Conservation (phyloP, 2,888 invertebrate species). For the Drosophila anceps region DNA sequence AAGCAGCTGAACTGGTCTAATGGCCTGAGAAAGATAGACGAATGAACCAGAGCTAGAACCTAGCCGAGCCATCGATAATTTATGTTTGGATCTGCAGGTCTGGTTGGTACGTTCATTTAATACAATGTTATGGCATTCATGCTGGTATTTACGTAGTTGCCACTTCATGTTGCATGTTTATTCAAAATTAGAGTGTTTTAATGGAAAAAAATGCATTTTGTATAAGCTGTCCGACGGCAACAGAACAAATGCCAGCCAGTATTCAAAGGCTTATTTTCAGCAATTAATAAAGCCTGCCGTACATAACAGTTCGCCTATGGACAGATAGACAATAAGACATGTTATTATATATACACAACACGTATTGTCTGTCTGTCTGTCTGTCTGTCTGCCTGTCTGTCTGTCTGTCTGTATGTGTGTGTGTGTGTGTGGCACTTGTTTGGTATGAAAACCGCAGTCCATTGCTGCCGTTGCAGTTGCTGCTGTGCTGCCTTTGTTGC, state of each 20-base stretch:
- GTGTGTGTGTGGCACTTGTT: slow-evolving; percentile 29
- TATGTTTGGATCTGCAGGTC: neutral
- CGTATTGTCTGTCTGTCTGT: neutral
- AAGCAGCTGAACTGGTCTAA: neutral
- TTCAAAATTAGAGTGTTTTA: slow-evolving; percentile 43
- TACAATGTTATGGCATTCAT: slow-evolving; percentile 14
- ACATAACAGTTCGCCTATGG: slow-evolving; percentile 30
- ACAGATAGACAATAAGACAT: slow-evolving; percentile 18
- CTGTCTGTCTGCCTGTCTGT: slow-evolving; percentile 7
- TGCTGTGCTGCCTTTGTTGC: slow-evolving; percentile 57
- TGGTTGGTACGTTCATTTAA: neutral
- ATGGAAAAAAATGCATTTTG: slow-evolving; percentile 27
- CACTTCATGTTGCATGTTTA: slow-evolving; percentile 57
- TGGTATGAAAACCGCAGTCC: slow-evolving; percentile 69
- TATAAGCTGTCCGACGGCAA: slow-evolving; percentile 18
- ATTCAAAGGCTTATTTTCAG: slow-evolving; percentile 35
- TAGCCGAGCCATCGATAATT: neutral
- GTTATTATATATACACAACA: slow-evolving; percentile 19
- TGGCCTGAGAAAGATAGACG: too few relatives aligned
- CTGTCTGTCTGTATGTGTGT: slow-evolving; percentile 14
- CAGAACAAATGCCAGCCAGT: slow-evolving; percentile 24
- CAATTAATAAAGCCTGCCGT: slow-evolving; percentile 47
- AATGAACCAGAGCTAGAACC: neutral
- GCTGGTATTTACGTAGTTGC: slow-evolving; percentile 11
- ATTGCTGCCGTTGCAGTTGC: slow-evolving; percentile 52